phyloP scores from a whole-genome alignment of 2,888 invertebrate genomes.

The Bedellia somnulentella region DNA sequence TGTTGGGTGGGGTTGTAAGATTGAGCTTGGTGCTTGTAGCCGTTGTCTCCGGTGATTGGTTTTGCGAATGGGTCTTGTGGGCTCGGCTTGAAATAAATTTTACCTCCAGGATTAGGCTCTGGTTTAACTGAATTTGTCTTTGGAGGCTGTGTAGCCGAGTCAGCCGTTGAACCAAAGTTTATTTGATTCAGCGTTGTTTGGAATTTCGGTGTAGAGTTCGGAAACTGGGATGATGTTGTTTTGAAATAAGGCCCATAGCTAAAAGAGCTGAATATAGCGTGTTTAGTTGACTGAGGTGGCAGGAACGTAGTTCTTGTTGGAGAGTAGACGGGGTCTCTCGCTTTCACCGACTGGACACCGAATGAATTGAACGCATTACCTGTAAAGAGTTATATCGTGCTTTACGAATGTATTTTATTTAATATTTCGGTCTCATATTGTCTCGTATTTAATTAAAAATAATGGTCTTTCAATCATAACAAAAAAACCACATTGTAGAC shows the following conservation, averaged over 20 bases:
- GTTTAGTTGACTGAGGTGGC: slow-evolving; percentile 38
- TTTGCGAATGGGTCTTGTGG: slow-evolving; percentile 47
- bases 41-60: slow-evolving; percentile 22
- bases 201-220: slow-evolving; percentile 30
- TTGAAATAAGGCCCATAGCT: slow-evolving; percentile 36
- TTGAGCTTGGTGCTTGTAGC: slow-evolving; percentile 26
- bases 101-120: slow-evolving; percentile 33
- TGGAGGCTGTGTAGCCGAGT: slow-evolving; percentile 49
- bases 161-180: slow-evolving; percentile 32
- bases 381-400: no score
- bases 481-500: no score
- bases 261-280: slow-evolving; percentile 40
- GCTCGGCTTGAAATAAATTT: slow-evolving; percentile 41
- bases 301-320: slow-evolving; percentile 39
- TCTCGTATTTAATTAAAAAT: no score
- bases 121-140: slow-evolving; percentile 30
- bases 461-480: no score
- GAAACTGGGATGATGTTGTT: slow-evolving; percentile 27
- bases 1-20: slow-evolving; percentile 37
- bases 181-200: slow-evolving; percentile 32
- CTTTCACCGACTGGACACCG: slow-evolving; percentile 59
- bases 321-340: slow-evolving; percentile 42
- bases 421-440: no score
- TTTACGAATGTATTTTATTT: no score
- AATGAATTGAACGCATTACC: slow-evolving; percentile 65